These are phyloP conservation scores for Vulpes lagopus DNA, from an alignment of 2,113 vertebrate genomes.

Conservation along the genomic window DNA sequence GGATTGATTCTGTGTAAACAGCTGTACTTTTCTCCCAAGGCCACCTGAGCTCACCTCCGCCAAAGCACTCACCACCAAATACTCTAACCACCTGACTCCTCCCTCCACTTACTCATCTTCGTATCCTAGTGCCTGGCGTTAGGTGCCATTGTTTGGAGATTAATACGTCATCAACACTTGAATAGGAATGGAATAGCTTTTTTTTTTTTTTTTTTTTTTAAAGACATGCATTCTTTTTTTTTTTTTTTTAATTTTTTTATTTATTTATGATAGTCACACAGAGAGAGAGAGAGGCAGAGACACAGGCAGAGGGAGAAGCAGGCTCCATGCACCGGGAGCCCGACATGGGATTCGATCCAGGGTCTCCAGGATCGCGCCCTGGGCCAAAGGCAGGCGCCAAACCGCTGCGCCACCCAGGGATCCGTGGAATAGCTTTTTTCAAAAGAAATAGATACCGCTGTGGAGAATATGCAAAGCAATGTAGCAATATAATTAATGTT, in stretches of 20 bases:
- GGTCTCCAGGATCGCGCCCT: too few relatives aligned
- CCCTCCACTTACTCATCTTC: neutral
- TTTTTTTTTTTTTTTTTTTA: too few relatives aligned
- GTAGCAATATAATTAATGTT: neutral
- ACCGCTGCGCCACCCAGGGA: too few relatives aligned
- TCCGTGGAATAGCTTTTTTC: neutral
- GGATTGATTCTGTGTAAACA: neutral
- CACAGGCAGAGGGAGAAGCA: too few relatives aligned
- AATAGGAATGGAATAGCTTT: neutral
- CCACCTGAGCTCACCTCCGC: neutral
- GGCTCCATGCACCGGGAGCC: too few relatives aligned
- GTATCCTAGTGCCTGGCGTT: neutral
- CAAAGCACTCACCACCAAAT: rapidly evolving
- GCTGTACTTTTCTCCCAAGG: neutral
- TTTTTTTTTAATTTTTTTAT: too few relatives aligned
- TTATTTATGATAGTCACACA: too few relatives aligned
- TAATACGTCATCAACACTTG: neutral
- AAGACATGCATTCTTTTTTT: too few relatives aligned
- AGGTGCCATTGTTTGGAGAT: neutral
- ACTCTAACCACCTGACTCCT: neutral
- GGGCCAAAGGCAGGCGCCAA: too few relatives aligned
- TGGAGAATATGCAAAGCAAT: neutral
- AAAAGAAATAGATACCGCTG: neutral
- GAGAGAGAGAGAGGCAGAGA: too few relatives aligned
- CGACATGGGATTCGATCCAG: too few relatives aligned